Evolutionary conservation across 2,113 vertebrate species (phyloP), one percentile per base, ranked within the genome.

Genomic region (Empidonax traillii): DNA sequence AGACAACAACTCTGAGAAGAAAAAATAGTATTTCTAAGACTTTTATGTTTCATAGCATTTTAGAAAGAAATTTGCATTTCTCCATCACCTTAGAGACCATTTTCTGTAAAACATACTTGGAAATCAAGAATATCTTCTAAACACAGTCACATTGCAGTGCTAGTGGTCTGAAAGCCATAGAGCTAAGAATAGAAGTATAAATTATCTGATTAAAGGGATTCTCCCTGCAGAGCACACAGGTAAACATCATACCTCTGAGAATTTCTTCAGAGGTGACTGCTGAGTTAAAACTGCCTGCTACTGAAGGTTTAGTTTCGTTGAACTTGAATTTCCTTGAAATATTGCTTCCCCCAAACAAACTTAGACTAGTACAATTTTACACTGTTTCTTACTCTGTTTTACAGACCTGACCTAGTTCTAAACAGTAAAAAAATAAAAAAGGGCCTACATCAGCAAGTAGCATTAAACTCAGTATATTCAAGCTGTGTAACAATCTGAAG

Each of bases 171-270:
- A 85, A 91, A 87, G 62, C 14, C 1, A 2, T 2, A 79, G 41
- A 63, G 47, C 21, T 87, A 31, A 89, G 41, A 84, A 17, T 59
- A 19, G 51, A 75, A 65, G 44, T 93, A 73, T 44, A 81, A 93
- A 94, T 95, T 91, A 93, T 68, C 62, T 79, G 85, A 94, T 96
- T 89, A 93, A 89, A 89, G 49, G 15, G 25, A 89, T 68, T 94
- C 3, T 89, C 30, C 65, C 74, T 75, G 44, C 37, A 49, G 58
- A 85, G 62, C 24, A 23, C 1, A 6, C 23, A 68, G 21, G 44
- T 39, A 95, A 97, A 89, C 39, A 76, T 56, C 27, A 72, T 49
- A 61, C 23, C 44, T 47, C 52, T 39, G 52, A 94, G 52, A 37
- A 87, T 87, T 95, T 82, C 66, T 94, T 75, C 49, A 89, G 66